Evolutionary conservation across 2,888 invertebrate species (phyloP).

Genomic region (Keiferia lycopersicella): DNA sequence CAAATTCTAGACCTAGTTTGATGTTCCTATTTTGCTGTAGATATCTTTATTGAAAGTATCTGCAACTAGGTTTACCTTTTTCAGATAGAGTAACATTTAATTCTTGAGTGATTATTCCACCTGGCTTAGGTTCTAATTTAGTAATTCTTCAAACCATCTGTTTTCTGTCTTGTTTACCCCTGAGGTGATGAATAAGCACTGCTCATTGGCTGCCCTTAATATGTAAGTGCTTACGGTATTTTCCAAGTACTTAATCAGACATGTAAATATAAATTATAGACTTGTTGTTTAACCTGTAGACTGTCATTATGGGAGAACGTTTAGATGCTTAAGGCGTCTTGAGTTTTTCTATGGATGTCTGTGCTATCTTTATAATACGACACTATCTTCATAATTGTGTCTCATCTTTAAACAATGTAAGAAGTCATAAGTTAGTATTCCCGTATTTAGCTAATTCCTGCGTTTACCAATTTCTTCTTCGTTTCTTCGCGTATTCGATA

Average conservation of each 20-base stretch:
- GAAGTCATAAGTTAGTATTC: background rate
- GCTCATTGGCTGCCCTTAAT: constrained; percentile 4
- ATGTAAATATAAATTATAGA: constrained; percentile 14
- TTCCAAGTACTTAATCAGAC: constrained; percentile 17
- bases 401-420: background rate
- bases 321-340: background rate
- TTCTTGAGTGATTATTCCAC: background rate
- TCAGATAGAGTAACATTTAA: background rate
- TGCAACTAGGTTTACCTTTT: background rate
- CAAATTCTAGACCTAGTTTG: background rate
- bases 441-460: background rate
- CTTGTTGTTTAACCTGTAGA: constrained; percentile 4
- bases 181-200: constrained; percentile 12
- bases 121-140: background rate
- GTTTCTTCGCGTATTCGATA: background rate
- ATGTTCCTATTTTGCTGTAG: background rate
- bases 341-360: constrained; percentile 2
- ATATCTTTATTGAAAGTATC: background rate
- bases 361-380: background rate
- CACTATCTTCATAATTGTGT: background rate
- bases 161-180: constrained; percentile 6
- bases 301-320: background rate
- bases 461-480: background rate
- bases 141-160: background rate
- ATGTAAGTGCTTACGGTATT: constrained; percentile 4